phyloP scores from a whole-genome alignment of 2,888 invertebrate species.

The Netelia fuscicornis region DNA sequence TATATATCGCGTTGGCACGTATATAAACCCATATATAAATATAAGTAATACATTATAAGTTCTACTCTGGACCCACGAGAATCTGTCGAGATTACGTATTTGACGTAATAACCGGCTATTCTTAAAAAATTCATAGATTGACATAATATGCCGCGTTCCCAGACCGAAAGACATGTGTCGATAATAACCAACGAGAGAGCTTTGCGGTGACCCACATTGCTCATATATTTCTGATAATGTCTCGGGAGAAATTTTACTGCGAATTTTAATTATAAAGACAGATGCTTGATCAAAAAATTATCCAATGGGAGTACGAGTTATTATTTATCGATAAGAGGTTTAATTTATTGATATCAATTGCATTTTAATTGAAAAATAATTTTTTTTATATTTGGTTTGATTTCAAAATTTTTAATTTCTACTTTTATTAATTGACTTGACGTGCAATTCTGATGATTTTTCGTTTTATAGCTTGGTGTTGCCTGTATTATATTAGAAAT shows the following conservation, averaged over 20 bases:
- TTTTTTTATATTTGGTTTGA: not conserved
- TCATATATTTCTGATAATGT: not conserved
- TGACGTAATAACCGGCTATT: slow-evolving; percentile 63
- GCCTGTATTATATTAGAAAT: not conserved
- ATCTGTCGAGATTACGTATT: slow-evolving; percentile 64
- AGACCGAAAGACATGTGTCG: too few relatives aligned
- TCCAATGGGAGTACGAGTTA: too few relatives aligned
- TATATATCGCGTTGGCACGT: too few relatives aligned
- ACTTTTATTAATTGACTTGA: not conserved
- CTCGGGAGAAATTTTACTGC: not conserved
- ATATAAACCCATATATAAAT: not conserved
- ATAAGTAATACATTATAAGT: not conserved
- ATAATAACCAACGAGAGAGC: not conserved
- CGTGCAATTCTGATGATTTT: too few relatives aligned
- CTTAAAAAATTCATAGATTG: slow-evolving; percentile 24
- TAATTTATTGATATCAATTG: not conserved
- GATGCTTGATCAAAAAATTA: not conserved
- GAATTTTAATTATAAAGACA: not conserved
- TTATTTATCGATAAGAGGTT: not conserved
- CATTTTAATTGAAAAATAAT: not conserved
- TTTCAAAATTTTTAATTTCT: not conserved
- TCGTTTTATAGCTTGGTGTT: not conserved
- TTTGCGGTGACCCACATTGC: not conserved
- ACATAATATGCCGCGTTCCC: slow-evolving; percentile 1
- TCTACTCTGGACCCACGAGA: slow-evolving; percentile 25